Evolutionary conservation across 2,888 invertebrate species (phyloP).

Genomic region (Serripes groenlandicus): DNA sequence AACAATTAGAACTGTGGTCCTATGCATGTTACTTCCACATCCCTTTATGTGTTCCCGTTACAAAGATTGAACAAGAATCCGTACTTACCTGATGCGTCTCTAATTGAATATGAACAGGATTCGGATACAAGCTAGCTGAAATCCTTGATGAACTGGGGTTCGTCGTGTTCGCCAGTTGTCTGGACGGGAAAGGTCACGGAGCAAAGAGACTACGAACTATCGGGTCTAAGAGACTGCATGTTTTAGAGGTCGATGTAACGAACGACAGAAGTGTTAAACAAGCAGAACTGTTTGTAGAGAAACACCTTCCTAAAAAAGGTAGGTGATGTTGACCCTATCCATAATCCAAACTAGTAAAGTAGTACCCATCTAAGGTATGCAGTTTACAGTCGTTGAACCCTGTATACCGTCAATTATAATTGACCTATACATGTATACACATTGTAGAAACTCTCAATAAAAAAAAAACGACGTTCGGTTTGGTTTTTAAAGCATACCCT

Average conservation of each 20-base stretch:
- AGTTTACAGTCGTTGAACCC: no score
- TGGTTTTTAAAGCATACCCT: no score
- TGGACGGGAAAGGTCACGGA: conserved; percentile 33
- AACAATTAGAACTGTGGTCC: no score
- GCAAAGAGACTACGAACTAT: conserved; percentile 34
- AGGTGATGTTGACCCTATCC: not conserved
- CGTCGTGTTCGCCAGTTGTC: conserved; percentile 59
- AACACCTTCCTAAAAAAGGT: conserved; percentile 29
- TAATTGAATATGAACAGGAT: no score
- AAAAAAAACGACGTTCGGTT: no score
- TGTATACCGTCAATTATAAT: no score
- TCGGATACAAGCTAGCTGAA: conserved; percentile 43
- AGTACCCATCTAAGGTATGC: conserved; percentile 51
- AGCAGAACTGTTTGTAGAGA: conserved; percentile 27
- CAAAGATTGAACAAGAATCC: no score
- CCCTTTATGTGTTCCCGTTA: no score
- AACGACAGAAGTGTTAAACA: conserved; percentile 22
- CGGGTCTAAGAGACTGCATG: conserved; percentile 33
- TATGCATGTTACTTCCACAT: no score
- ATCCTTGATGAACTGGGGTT: conserved; percentile 41
- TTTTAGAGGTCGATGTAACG: conserved; percentile 46
- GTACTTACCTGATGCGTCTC: no score
- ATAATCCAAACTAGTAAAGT: conserved; percentile 49
- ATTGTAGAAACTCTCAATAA: no score
- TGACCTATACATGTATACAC: no score